phyloP scores from a whole-genome alignment of 2,888 invertebrate species.

The Tetrapedia diversipes region DNA sequence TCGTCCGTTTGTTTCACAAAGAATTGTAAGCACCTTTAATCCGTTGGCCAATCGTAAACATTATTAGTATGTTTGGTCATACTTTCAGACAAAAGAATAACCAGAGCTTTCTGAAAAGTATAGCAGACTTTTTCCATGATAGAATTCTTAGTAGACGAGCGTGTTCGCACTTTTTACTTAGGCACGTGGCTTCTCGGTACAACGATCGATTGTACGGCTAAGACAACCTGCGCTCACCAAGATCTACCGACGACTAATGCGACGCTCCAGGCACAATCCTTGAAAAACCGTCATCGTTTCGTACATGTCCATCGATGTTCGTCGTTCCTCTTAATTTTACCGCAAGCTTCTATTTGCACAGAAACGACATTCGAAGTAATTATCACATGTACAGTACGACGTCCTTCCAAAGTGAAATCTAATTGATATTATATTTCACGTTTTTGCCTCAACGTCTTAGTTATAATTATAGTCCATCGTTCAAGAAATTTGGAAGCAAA shows the following conservation, averaged over 20 bases:
- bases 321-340: conserved; percentile 29
- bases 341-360: conserved; percentile 4
- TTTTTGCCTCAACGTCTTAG: too few relatives aligned
- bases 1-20: neutral
- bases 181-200: conserved; percentile 4
- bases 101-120: neutral
- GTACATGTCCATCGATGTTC: neutral
- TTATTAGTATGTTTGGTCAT: neutral
- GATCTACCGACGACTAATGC: conserved; percentile 42
- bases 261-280: conserved; percentile 40
- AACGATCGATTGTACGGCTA: conserved; percentile 22
- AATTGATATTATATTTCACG: neutral
- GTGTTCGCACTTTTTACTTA: neutral
- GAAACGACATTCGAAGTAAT: neutral
- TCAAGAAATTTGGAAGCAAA: neutral
- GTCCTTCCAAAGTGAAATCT: neutral
- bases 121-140: neutral
- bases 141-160: neutral
- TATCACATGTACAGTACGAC: neutral
- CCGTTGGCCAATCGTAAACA: neutral
- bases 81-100: neutral
- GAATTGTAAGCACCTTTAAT: neutral
- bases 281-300: conserved; percentile 38
- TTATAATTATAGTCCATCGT: too few relatives aligned
- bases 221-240: conserved; percentile 27